Evolutionary conservation across 2,888 invertebrate genomes (phyloP), one percentile per base, ranked within the genome.

Genomic region (Noctua pronuba): DNA sequence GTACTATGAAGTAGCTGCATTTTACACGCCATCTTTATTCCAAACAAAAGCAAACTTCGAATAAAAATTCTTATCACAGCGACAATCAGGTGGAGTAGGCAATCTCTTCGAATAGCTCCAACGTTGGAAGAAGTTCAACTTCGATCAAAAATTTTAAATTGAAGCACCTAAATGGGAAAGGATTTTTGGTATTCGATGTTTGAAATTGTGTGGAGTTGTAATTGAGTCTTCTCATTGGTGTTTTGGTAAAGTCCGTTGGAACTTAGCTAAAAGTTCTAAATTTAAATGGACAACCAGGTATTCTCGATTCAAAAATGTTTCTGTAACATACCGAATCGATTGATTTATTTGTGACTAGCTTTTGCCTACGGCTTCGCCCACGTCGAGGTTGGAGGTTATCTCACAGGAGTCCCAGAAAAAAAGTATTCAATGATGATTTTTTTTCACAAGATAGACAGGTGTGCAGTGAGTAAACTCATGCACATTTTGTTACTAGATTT

Each of bases 41-140:
- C 84, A 83, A 86, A 89, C 90, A 91, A 91, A 89, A 88, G 62
- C 90, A 89, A 78, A 86, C 84, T 86, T 86, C 77, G 86, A 88
- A 92, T 92, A 91, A 91, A 90, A 92, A 92, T 91, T 92, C 92
- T 90, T 92, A 92, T 93, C 93, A 90, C 91, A 90, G 83, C 75
- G 87, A 85, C 84, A 83, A 84, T 86, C 83, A 85, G 82, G 87
- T 82, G 75, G 86, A 88, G 76, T 75, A 80, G 82, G 80, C 86
- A 87, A 90, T 88, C 86, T 88, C 78, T 68, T 75, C 73, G 60
- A 76, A 83, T 79, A 71, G 79, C 83, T 35, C 38, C 35, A 60
- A 66, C 28, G 69, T 35, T 73, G 82, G 64, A 85, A 86, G 75
- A 84, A 81, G 79, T 84, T 76, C 83, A 66, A 75, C 44, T 83